Evolutionary conservation across 2,888 invertebrate species (phyloP).

Genomic region (Petrolisthes cinctipes): DNA sequence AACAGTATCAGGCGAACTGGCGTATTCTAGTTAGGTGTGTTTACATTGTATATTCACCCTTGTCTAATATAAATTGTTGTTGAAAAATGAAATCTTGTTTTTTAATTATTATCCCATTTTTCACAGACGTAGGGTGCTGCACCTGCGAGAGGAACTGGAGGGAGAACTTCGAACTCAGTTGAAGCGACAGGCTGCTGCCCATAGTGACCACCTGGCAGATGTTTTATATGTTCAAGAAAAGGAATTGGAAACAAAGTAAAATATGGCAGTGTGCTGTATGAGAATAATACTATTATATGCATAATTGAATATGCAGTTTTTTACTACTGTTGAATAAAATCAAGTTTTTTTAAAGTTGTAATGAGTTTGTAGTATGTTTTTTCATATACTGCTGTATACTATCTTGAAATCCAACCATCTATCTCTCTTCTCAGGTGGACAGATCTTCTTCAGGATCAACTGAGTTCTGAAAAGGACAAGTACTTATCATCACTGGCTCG

Average conservation of each 20-base stretch:
- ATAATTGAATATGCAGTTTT: no score
- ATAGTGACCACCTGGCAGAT: conserved; percentile 84
- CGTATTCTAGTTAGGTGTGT: no score
- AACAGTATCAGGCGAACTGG: no score
- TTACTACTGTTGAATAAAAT: no score
- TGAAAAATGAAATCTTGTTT: no score
- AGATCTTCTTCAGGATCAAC: conserved; percentile 77
- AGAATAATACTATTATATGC: no score
- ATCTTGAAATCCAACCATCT: no score
- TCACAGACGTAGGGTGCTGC: conserved; percentile 73
- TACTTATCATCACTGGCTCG: conserved; percentile 70
- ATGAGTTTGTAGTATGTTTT: no score
- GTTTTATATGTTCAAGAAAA: conserved; percentile 76
- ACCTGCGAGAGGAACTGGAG: conserved; percentile 78
- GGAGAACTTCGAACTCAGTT: conserved; percentile 82
- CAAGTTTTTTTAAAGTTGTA: no score
- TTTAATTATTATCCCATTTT: neutral
- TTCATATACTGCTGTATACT: no score
- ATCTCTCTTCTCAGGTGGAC: conserved; percentile 68
- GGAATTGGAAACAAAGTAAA: conserved; percentile 71
- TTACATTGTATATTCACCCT: neutral
- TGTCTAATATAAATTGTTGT: neutral
- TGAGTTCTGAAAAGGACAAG: conserved; percentile 79
- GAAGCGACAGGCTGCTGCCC: conserved; percentile 87
- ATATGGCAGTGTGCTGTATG: neutral